Base-by-base conservation (phyloP, 2,113 vertebrate genomes). In the Chaetorhynchus papuensis region DNA sequence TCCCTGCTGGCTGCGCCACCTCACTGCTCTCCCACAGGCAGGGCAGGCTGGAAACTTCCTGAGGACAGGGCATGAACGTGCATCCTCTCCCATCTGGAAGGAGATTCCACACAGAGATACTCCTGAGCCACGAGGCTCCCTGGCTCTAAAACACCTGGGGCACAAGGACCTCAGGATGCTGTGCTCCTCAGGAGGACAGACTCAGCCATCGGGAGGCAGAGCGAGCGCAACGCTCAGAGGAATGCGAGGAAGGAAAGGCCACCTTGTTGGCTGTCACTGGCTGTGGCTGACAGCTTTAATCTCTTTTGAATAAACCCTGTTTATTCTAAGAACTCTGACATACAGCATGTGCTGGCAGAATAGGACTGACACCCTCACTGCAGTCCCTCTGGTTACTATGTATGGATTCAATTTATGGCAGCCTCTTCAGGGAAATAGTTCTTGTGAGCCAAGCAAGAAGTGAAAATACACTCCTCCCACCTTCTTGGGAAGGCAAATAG, bases 211-310 rank as follows among this genome's bases (percentile, higher is more conserved):
- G 0, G 31, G 20, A 69, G 21, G 14, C 44, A 20, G 11, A 74
- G 45, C 0, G 0, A 76, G 52, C 2, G 11, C 5, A 6, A 3
- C 0, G 0, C 37, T 49, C 72, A 1, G 2, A 33, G 75, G 50
- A 65, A 64, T 1, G 2, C 0, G 0, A 19, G 31, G 54, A 30
- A 33, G 11, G 59, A 69, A 57, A 60, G 42, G 45, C 27, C 59
- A 44, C 56, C 28, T 61, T 50, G 66, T 13, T 57, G 47, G 54
- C 45, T 74, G 63, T 31, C 74, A 41, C 13, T 30, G 50, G 13
- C 52, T 74, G n/a, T 7, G 66, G 42, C 50, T 69, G 70, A 61
- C 53, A 72, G 72, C 15, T 71, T 76, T 78, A 64, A 85, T 56
- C 50, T 83, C 10, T 83, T 83, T 66, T 35, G 47, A 45, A 53